Evolutionary conservation across 2,113 vertebrate species (phyloP), one percentile per base, ranked within the genome.

Genomic region (Istiophorus platypterus): DNA sequence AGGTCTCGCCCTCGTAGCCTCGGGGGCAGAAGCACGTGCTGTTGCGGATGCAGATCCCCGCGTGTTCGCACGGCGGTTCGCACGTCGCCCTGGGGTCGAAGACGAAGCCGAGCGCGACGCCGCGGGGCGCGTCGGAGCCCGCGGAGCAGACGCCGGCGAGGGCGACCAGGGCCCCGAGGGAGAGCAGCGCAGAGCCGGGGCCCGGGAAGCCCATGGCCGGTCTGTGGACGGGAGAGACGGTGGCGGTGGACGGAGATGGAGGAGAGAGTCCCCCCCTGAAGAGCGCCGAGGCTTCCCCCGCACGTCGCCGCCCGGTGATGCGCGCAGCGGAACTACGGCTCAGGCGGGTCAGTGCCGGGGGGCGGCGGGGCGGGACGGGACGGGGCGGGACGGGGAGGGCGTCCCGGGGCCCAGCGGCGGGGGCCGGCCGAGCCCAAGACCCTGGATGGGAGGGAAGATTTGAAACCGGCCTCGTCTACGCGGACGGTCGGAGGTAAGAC

Each of bases 1-100:
- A 96, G 89, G 63, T 95, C 84, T 96, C 95, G 61, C 96, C 96
- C 61, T 96, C 96, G 31, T 97, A 97, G 57, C 96, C 96, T 3
- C 79, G 92, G 80, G 94, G 84, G 91, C 96, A 97, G 91, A 94
- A 93, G 84, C 96, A 97, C 64, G 95, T 96, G 94, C 94, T 92
- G 92, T 97, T 96, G 62, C 95, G 91, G 79, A 96, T 95, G 92
- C 96, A 97, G 58, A 96, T 66, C 17, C 96, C 96, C 0, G 90
- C 94, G 88, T 97, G 95, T 68, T 80, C 85, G 84, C 96, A 97
- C 76, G 91, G 92, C 2, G 96, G 96, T 0, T 94, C 93, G 86
- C 96, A 97, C 51, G 51, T 90, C 27, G 95, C 94, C 59, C 82
- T 83, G 24, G 82, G 77, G 85, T 95, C 95, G 37, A 95, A 95